Conservation (phyloP, 1,140 invertebrate species). For the Tribolium castaneum region DNA sequence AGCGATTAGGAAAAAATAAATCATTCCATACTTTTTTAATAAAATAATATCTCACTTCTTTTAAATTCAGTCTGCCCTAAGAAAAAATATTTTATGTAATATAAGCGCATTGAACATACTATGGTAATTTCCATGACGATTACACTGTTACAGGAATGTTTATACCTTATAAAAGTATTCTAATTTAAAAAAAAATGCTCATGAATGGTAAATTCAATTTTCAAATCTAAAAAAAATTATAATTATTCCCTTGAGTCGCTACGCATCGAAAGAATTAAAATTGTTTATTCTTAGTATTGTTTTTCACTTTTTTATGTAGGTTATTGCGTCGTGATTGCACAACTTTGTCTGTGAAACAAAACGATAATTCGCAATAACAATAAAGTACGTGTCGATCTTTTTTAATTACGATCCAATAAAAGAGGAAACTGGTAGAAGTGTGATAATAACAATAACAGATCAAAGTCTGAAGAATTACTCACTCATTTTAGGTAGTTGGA, state of each 20-base stretch:
- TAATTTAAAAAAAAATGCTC: too few relatives aligned
- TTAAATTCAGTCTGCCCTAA: too few relatives aligned
- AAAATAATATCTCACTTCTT: not conserved
- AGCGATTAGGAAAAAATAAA: not conserved
- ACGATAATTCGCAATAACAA: too few relatives aligned
- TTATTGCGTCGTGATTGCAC: not conserved
- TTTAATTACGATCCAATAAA: not conserved
- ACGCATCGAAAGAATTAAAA: not conserved
- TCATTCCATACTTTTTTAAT: not conserved
- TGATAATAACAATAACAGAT: too few relatives aligned
- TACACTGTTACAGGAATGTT: not conserved
- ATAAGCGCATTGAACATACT: not conserved
- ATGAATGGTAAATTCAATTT: not conserved
- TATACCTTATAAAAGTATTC: not conserved
- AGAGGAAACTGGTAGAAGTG: not conserved
- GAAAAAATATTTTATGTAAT: too few relatives aligned
- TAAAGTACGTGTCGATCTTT: not conserved
- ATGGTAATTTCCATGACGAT: not conserved
- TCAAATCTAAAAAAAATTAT: not conserved
- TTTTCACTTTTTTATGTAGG: not conserved
- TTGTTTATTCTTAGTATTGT: not conserved
- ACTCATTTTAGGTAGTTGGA: not conserved
- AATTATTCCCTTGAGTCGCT: too few relatives aligned
- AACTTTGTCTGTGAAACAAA: not conserved
- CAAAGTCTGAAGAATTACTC: not conserved